A percentile compares a stretch with the other conserved stretches of the same genome.
phyloP scores from a whole-genome alignment of 30 jellyfish, hydroid and myxozoan species.

The Sanderia malayensis region DNA sequence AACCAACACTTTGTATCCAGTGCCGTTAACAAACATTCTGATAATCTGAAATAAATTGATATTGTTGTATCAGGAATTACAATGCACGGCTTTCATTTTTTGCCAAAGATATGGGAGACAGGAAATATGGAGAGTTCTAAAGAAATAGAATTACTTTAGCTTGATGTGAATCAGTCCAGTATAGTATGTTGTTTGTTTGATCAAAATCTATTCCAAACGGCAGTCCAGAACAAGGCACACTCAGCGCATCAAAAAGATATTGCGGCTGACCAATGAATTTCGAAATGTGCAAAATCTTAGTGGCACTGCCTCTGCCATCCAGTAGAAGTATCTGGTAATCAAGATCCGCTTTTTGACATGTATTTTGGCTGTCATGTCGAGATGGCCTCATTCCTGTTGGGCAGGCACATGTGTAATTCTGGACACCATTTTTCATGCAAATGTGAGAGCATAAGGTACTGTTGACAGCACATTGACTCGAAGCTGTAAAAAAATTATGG shows the following conservation, averaged over 20 bases:
- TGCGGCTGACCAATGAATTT: slow-evolving; percentile 47
- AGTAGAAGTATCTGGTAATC: slow-evolving; percentile 44
- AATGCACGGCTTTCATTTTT: too few species aligned
- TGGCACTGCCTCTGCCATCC: slow-evolving; percentile 29
- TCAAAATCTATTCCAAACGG: slow-evolving; percentile 65
- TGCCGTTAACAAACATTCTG: slow-evolving; percentile 47
- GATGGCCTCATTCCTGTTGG: slow-evolving; percentile 58
- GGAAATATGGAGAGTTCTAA: too few species aligned
- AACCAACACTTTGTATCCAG: slow-evolving; percentile 28
- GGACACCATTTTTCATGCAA: slow-evolving; percentile 44
- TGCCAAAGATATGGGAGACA: too few species aligned
- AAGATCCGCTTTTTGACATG: slow-evolving; percentile 32
- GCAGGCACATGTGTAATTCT: slow-evolving; percentile 66
- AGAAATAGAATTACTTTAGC: slow-evolving; percentile 40
- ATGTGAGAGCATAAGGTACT: slow-evolving; percentile 74
- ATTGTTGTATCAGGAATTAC: too few species aligned
- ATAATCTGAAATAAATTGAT: slow-evolving; percentile 9
- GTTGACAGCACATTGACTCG: slow-evolving; percentile 50
- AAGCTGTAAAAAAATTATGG: slow-evolving; percentile 34
- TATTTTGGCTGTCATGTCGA: background rate
- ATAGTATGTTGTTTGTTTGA: slow-evolving; percentile 4
- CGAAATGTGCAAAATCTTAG: slow-evolving; percentile 46
- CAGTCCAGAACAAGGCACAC: slow-evolving; percentile 1
- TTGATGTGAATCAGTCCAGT: slow-evolving; percentile 50
- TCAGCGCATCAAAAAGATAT: slow-evolving; percentile 21